Base-by-base conservation (phyloP, 2,113 vertebrate genomes). In the Pampusana beccarii region DNA sequence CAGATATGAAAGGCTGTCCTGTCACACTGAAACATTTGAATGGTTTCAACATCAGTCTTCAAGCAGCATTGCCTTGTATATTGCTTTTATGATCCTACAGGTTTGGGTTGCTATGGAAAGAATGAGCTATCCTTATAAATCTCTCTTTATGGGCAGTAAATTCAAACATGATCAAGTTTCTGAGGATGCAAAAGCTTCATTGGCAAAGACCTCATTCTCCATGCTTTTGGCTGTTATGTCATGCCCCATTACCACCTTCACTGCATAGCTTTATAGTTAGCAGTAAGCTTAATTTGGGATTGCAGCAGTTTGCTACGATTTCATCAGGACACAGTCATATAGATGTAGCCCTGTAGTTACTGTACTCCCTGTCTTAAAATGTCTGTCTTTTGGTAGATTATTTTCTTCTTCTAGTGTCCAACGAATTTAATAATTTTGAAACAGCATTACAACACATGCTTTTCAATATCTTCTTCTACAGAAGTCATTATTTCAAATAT, bases 121-220 rank as follows among this genome's bases (percentile, higher is more conserved):
- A 88, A 90, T 31, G 56, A 86, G 36, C 75, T 74, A 88, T 13
- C 24, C 12, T 54, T 69, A 94, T 96, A 94, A 93, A 95, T 96
- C 72, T 81, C 19, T 87, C 44, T 94, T 94, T 91, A 93, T 75
- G 80, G 82, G 86, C 65, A 92, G 72, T 93, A 95, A 96, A 96
- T 91, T 96, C 82, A 91, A 94, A 94, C 64, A 57, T 81, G 69
- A 91, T 84, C 86, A 92, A 86, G 72, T 84, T 90, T 93, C 75
- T 73, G 53, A 83, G 34, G 57, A 95, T 78, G 75, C 64, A 88
- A 88, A 93, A 90, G 36, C 66, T 94, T 92, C 82, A 86, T 48
- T 91, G 82, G 33, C 48, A 88, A 90, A 70, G 67, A 86, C 74
- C 69, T 94, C 72, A 95, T 81, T 93, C 83, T 92, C 88, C 88